Percentiles rank a stretch among this genome's conserved stretches.
Conservation (phyloP, 2,113 vertebrate genomes). For the Melanocharis versteri region DNA sequence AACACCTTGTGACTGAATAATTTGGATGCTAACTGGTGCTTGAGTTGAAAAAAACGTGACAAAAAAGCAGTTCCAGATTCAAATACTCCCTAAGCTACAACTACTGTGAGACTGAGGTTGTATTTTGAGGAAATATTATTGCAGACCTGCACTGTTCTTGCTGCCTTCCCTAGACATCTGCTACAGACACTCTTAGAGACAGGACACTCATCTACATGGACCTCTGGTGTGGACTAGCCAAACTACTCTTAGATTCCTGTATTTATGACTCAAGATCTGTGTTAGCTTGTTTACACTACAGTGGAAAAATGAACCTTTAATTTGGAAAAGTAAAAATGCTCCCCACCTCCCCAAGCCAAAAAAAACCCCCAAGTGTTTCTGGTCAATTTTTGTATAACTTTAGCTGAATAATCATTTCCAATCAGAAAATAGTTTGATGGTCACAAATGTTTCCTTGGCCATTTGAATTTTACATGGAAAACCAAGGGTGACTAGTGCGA, state of each 20-base stretch:
- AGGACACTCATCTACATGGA: neutral
- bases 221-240: neutral
- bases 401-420: neutral
- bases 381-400: neutral
- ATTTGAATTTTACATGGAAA: neutral
- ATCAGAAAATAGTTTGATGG: neutral
- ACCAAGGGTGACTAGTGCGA: neutral
- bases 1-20: neutral
- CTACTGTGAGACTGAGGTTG: neutral
- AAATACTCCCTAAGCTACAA: neutral
- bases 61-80: neutral
- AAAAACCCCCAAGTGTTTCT: neutral
- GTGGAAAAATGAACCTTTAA: neutral
- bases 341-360: rapidly evolving
- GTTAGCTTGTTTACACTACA: neutral
- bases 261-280: neutral
- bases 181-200: neutral
- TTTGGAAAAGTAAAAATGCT: neutral
- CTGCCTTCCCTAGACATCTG: neutral
- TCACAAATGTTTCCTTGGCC: neutral
- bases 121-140: neutral
- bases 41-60: neutral
- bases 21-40: neutral
- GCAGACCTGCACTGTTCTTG: neutral
- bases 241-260: neutral